Conservation (phyloP, 2,888 invertebrate species). For the Anodontia alba region DNA sequence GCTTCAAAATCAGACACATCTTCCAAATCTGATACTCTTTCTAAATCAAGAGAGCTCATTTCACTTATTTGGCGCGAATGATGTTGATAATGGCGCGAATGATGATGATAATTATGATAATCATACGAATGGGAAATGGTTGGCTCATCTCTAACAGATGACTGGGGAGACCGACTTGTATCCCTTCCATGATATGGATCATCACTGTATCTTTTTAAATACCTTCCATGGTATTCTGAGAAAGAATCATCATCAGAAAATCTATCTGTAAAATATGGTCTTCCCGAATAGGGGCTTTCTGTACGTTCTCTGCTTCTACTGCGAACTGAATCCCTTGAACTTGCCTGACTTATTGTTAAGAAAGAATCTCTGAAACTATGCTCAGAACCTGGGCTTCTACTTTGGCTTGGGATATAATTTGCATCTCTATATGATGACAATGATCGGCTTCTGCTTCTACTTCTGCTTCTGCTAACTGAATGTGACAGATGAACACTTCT, state of each 20-base stretch:
- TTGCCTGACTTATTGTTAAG: not conserved
- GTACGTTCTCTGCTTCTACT: not conserved
- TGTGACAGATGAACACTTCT: not conserved
- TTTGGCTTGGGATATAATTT: not conserved
- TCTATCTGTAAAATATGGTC: not conserved
- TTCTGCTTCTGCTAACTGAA: not conserved
- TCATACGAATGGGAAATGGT: not conserved
- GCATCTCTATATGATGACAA: not conserved
- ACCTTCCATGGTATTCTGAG: not conserved
- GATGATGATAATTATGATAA: not conserved
- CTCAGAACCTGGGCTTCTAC: not conserved
- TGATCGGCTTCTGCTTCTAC: not conserved
- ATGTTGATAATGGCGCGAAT: not conserved
- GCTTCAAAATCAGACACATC: not conserved
- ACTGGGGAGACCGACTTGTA: not conserved
- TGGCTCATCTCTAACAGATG: not conserved
- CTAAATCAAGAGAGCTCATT: not conserved
- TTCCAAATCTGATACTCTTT: not conserved
- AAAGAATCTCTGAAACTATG: not conserved
- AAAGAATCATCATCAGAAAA: not conserved
- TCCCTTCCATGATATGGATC: not conserved
- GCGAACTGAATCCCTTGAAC: conserved; percentile 1
- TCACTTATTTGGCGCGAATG: not conserved
- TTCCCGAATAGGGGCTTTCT: not conserved
- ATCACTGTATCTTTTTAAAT: not conserved